phyloP scores from a whole-genome alignment of 2,113 vertebrate species.

The Balaenoptera acutorostrata region DNA sequence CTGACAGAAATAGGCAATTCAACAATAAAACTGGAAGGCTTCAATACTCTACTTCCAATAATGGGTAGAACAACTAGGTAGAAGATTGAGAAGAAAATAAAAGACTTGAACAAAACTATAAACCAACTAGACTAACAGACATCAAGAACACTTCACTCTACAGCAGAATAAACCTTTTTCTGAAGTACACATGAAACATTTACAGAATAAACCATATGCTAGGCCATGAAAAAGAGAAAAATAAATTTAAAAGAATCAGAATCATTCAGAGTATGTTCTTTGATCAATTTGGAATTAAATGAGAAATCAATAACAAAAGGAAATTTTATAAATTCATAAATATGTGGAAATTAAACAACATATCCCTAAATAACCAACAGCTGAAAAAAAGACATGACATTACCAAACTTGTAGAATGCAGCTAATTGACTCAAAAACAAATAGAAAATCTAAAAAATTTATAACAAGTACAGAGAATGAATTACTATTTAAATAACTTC shows the following conservation, averaged over 20 bases:
- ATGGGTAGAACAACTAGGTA: not conserved
- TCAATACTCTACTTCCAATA: not conserved
- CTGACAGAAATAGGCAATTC: not conserved
- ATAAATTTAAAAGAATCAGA: not conserved
- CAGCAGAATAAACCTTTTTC: not conserved
- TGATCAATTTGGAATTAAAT: not conserved
- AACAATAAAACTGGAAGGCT: not conserved
- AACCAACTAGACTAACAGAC: not conserved
- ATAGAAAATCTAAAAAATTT: not conserved
- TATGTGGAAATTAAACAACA: not conserved
- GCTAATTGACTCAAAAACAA: not conserved
- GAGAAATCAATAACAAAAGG: not conserved
- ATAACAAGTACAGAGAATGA: not conserved
- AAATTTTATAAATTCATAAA: not conserved
- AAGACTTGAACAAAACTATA: not conserved
- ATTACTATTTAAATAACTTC: not conserved
- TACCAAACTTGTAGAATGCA: not conserved
- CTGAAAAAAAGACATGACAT: not conserved
- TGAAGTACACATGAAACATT: not conserved
- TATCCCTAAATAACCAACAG: not conserved
- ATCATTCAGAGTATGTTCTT: not conserved
- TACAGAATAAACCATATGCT: not conserved
- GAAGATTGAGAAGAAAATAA: not conserved
- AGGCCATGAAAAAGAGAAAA: not conserved
- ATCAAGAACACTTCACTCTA: not conserved